Percentiles rank a stretch among this genome's conserved stretches.
phyloP scores from a whole-genome alignment of 2,888 invertebrate species.

The Drosophila putrida region DNA sequence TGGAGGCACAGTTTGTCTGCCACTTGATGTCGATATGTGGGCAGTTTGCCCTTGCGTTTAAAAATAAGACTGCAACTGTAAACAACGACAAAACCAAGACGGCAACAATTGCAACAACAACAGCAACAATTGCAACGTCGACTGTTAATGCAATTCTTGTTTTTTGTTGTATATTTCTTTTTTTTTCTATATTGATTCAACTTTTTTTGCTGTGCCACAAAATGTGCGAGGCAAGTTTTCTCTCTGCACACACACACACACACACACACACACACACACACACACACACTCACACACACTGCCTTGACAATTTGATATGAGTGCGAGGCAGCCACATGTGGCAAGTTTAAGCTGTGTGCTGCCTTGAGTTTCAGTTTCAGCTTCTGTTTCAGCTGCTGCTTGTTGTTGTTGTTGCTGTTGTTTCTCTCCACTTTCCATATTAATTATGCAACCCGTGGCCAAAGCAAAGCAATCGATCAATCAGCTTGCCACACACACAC shows the following conservation, averaged over 20 bases:
- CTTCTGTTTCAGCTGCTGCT: slow-evolving; percentile 24
- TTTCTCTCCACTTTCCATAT: slow-evolving; percentile 64
- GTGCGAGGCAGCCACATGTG: slow-evolving; percentile 45
- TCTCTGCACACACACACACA: slow-evolving; percentile 4
- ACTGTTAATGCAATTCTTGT: slow-evolving; percentile 38
- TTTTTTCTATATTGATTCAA: slow-evolving; percentile 60
- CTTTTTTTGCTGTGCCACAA: slow-evolving; percentile 41
- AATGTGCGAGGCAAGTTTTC: slow-evolving; percentile 59
- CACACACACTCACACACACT: too few relatives aligned
- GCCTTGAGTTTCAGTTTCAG: slow-evolving; percentile 22
- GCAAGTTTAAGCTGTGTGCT: slow-evolving; percentile 56
- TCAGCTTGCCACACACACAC: slow-evolving; percentile 67
- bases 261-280: too few relatives aligned
- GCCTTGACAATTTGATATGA: slow-evolving; percentile 67
- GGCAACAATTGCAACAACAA: slow-evolving; percentile 34
- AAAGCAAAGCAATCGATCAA: slow-evolving; percentile 72
- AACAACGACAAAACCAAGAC: slow-evolving; percentile 54
- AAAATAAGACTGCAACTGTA: slow-evolving; percentile 71
- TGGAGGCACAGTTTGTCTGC: slow-evolving; percentile 61
- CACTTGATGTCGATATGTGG: slow-evolving; percentile 63
- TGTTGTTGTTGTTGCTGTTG: slow-evolving; percentile 10
- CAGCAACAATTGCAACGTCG: slow-evolving; percentile 9
- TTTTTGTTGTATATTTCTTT: slow-evolving; percentile 17
- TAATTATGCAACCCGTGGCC: slow-evolving; percentile 75
- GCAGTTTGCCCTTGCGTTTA: slow-evolving; percentile 79